A percentile compares a stretch with the other conserved stretches of the same genome.
Conservation (phyloP, 2,113 vertebrate genomes). For the Apodemus speciosus region DNA sequence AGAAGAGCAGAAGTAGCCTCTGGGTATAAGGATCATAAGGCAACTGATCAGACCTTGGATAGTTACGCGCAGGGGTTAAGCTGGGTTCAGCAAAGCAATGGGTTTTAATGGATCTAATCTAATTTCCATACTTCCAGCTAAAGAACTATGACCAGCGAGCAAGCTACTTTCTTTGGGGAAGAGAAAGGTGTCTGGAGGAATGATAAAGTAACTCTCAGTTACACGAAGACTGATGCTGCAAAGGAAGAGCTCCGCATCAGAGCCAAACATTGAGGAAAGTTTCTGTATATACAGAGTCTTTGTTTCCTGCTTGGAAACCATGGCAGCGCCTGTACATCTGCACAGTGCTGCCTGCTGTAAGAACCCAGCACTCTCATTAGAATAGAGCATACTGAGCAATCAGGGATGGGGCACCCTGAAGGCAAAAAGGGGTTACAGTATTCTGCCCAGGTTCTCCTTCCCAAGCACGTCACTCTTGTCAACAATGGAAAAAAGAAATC, state of each 20-base stretch:
- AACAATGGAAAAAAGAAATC: conserved; percentile 60
- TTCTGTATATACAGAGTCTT: conserved; percentile 21
- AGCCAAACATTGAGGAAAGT: conserved; percentile 42
- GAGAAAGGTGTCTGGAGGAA: background rate
- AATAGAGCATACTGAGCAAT: conserved; percentile 36
- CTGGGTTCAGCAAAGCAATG: background rate
- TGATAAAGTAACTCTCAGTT: background rate
- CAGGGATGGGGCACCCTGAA: conserved; percentile 48
- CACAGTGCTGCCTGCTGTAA: background rate
- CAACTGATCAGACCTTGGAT: background rate
- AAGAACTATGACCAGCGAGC: conserved; percentile 41
- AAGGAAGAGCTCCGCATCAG: background rate
- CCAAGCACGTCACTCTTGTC: conserved; percentile 39
- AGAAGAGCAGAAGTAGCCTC: background rate
- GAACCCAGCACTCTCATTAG: conserved; percentile 32
- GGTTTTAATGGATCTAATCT: conserved; percentile 45
- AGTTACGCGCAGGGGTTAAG: background rate
- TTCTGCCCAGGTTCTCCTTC: conserved; percentile 1
- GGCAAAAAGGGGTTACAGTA: conserved; percentile 42
- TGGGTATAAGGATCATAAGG: background rate
- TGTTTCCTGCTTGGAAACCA: conserved; percentile 55
- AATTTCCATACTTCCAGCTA: conserved; percentile 63
- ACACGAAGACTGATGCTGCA: background rate
- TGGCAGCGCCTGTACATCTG: background rate
- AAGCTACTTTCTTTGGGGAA: conserved; percentile 11